Percentiles rank a stretch among this genome's conserved stretches.
These are phyloP conservation scores for Conger conger DNA, from an alignment of 2,113 vertebrate genomes.

Conservation along the genomic window DNA sequence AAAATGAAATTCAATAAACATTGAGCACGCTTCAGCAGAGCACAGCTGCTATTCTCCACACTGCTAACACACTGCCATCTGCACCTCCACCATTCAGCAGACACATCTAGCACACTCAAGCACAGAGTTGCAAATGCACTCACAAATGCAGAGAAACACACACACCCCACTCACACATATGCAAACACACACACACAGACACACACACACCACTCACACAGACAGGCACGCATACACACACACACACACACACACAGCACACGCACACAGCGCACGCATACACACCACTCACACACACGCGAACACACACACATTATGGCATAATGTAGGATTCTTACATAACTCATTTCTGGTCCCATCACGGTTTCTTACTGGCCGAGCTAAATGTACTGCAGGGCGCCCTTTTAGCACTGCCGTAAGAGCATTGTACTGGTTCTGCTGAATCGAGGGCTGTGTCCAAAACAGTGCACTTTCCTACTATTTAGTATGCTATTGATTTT, in stretches of 20 bases:
- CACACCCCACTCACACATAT: not conserved
- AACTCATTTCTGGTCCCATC: not conserved
- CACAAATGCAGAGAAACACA: constrained; percentile 8
- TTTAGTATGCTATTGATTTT: too few relatives aligned
- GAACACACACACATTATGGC: not conserved
- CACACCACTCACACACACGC: not conserved
- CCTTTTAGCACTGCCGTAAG: not conserved
- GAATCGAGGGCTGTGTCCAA: too few relatives aligned
- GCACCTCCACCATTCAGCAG: constrained; percentile 28
- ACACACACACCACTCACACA: constrained; percentile 26
- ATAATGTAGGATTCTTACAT: not conserved
- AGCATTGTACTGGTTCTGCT: too few relatives aligned
- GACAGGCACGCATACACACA: not conserved
- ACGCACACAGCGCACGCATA: not conserved
- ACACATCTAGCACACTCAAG: constrained; percentile 18
- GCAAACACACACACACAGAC: constrained; percentile 1
- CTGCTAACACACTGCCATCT: constrained; percentile 42
- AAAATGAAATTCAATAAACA: constrained; percentile 45
- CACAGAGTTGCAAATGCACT: constrained; percentile 6
- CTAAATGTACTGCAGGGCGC: not conserved
- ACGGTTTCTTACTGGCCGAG: not conserved
- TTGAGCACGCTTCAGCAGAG: constrained; percentile 34
- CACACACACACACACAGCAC: not conserved
- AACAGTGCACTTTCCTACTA: not conserved
- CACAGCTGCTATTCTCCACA: constrained; percentile 49